These are phyloP conservation scores for Oxyruncus cristatus DNA, from an alignment of 2,113 vertebrate species.

Conservation along the genomic window DNA sequence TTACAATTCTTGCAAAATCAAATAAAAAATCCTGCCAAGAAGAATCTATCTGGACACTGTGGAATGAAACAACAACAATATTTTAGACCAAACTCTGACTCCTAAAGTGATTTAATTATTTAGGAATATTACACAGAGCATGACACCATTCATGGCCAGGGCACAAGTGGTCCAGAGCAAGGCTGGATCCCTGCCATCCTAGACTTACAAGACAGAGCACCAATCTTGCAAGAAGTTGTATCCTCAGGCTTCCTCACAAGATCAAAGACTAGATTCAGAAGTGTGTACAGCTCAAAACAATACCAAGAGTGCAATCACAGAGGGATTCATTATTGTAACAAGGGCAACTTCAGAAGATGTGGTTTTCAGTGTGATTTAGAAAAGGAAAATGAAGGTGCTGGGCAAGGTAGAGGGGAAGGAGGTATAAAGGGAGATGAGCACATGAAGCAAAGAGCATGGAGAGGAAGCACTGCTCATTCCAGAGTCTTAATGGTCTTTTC, in stretches of 20 bases:
- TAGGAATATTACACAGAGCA: not conserved
- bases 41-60: not conserved
- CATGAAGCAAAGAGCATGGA: not conserved
- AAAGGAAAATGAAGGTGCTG: not conserved
- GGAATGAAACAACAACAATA: not conserved
- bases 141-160: not conserved
- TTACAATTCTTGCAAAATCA: not conserved
- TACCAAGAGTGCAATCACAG: not conserved
- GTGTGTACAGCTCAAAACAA: not conserved
- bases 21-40: not conserved
- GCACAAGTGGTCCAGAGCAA: not conserved
- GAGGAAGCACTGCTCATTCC: not conserved
- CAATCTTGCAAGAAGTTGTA: not conserved
- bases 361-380: not conserved
- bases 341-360: not conserved
- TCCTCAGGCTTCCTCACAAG: not conserved
- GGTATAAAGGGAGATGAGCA: not conserved
- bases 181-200: not conserved
- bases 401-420: not conserved
- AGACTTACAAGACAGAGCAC: not conserved
- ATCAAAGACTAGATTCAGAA: not conserved
- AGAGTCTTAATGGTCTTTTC: not conserved
- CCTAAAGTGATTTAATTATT: conserved; percentile 9
- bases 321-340: not conserved
- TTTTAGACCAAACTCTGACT: not conserved